These are phyloP conservation scores for Penaeus indicus DNA, from an alignment of 1,140 invertebrate species.

Conservation along the genomic window DNA sequence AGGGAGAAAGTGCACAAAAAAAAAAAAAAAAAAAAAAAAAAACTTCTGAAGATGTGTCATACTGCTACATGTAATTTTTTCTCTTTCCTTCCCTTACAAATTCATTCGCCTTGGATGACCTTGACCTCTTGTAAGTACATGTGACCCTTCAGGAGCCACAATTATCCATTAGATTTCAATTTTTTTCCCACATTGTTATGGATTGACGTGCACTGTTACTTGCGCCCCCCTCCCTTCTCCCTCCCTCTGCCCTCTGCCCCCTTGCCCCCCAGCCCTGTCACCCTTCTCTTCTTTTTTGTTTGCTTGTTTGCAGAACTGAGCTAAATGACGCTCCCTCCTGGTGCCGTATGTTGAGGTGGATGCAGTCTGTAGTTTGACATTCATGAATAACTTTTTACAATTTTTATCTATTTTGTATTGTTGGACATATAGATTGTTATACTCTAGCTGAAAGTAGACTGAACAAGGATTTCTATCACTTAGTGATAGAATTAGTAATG, in stretches of 20 bases:
- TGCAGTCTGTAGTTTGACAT: background rate
- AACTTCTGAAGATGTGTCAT: constrained; percentile 36
- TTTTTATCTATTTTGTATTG: background rate
- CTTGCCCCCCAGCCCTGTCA: constrained; percentile 6
- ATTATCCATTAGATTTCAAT: constrained; percentile 57
- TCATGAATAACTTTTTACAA: background rate
- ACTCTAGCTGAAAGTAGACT: background rate
- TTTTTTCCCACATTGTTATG: constrained; percentile 57
- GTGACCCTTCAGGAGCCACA: constrained; percentile 62
- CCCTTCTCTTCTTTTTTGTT: constrained; percentile 31
- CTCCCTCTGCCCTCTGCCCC: background rate
- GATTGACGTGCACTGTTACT: constrained; percentile 62
- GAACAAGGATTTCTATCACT: background rate
- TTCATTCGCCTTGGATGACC: constrained; percentile 63
- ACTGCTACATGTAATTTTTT: constrained; percentile 65
- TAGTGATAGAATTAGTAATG: too few species aligned
- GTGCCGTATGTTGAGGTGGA: constrained; percentile 32
- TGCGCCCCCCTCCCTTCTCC: constrained; percentile 32
- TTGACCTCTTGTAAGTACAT: constrained; percentile 64
- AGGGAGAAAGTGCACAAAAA: constrained; percentile 36
- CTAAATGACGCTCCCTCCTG: constrained; percentile 57
- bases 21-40: background rate
- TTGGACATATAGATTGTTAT: too few species aligned
- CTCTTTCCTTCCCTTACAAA: constrained; percentile 62
- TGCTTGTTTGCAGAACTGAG: constrained; percentile 52